Evolutionary conservation across 2,113 vertebrate species (phyloP).

Genomic region (Sinocyclocheilus anophthalmus): DNA sequence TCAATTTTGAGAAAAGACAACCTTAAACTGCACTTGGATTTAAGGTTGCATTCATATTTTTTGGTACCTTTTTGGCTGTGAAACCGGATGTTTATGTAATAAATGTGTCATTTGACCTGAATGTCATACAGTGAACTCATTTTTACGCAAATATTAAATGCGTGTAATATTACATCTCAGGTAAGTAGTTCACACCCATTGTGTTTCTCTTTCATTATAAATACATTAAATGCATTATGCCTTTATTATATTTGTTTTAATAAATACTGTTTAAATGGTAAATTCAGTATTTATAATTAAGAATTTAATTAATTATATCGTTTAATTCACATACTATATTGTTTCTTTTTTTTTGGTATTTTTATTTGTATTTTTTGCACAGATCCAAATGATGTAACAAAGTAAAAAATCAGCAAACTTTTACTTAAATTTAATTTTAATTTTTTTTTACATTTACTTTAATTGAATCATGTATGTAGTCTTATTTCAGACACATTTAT

Average conservation of each 20-base stretch:
- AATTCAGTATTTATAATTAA: too few species aligned
- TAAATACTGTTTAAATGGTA: background rate
- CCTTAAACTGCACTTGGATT: background rate
- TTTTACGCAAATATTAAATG: background rate
- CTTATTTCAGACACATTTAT: conserved; percentile 11
- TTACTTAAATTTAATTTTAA: background rate
- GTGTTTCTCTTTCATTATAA: background rate
- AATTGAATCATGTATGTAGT: conserved; percentile 36
- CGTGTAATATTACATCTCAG: background rate
- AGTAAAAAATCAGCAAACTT: background rate
- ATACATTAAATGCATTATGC: background rate
- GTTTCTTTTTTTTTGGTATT: too few species aligned
- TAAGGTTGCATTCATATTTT: background rate
- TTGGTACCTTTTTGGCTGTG: background rate
- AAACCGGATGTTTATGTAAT: background rate
- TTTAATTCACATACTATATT: too few species aligned
- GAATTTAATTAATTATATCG: too few species aligned
- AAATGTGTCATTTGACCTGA: background rate
- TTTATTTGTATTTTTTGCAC: too few species aligned
- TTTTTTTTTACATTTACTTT: background rate
- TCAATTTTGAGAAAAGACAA: background rate
- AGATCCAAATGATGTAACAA: too few species aligned
- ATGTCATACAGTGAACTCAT: background rate
- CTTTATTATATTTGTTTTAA: background rate
- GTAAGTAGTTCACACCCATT: background rate